Conservation (phyloP, 2,888 invertebrate genomes). For the Cryptops parisi region DNA sequence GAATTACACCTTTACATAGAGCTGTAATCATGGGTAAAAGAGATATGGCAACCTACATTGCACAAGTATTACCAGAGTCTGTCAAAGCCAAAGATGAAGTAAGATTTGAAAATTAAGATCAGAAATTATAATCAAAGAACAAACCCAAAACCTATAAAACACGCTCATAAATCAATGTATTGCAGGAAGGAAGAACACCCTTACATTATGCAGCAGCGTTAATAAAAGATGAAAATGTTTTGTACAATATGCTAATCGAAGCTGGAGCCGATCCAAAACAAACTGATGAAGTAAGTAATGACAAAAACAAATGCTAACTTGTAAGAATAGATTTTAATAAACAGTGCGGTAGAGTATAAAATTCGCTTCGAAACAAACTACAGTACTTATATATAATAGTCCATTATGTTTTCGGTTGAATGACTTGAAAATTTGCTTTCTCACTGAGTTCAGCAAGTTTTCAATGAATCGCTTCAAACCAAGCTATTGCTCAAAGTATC, state of each 20-base stretch:
- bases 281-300: conserved; percentile 57
- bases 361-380: too few relatives aligned
- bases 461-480: too few relatives aligned
- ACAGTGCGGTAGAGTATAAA: not conserved
- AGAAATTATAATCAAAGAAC: not conserved
- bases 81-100: conserved; percentile 52
- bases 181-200: conserved; percentile 61
- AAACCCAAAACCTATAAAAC: not conserved
- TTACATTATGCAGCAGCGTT: conserved; percentile 73
- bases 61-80: conserved; percentile 51
- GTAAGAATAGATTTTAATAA: too few relatives aligned
- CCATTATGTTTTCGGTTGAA: too few relatives aligned
- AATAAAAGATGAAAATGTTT: conserved; percentile 56
- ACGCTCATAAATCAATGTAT: not conserved
- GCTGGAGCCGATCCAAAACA: conserved; percentile 71
- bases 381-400: too few relatives aligned
- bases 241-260: conserved; percentile 59
- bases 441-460: too few relatives aligned
- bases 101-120: conserved; percentile 12
- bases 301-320: not conserved
- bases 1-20: conserved; percentile 76
- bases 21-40: conserved; percentile 67
- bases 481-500: too few relatives aligned
- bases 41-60: conserved; percentile 56
- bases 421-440: too few relatives aligned